Base-by-base conservation (phyloP, 2,888 invertebrate genomes). In the Eurytoma californica region DNA sequence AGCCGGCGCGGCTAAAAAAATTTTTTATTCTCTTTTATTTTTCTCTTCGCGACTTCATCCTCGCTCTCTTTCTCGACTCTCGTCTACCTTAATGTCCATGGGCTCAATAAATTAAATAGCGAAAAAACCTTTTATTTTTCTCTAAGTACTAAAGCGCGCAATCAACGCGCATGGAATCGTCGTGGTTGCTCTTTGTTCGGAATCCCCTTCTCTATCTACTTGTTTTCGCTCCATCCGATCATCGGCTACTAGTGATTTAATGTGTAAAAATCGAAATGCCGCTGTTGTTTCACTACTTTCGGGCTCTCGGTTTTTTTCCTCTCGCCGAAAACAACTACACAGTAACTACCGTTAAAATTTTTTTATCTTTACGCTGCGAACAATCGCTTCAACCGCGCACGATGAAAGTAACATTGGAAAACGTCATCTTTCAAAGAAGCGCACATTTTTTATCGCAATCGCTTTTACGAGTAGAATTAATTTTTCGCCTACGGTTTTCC, bases 51-150 rank as follows among this genome's bases (percentile, higher is more conserved):
- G 49, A 20, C 60, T n/a, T 66, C 51, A 60, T 69, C 47, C 73
- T 63, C 77, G 57, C 51, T 75, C 49, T 78, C 68, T 75, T 66
- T 74, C 73, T 75, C 70, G 67, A 80, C 79, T 80, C 75, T 66
- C 61, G 49, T 28, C 63, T 39, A 16, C 63, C 61, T 68, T 68
- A 80, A 83, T 84, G 82, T 84, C 83, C 81, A 86, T 85, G 86
- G 82, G 85, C 84, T 87, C 86, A 87, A 89, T 89, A 89, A 89
- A 89, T 88, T 86, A 9, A 88, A 88, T 84, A 84, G 86, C 85
- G 86, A 86, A 85, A 88, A 73, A 57, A 30, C 9, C 9, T 9
- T 39, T 49, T 60, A 87, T 86, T 86, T 87, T 86, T 87, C 87
- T 89, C 88, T 88, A 88, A 89, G 88, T 89, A 89, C 88, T 86